These are phyloP conservation scores for Zaprionus inermis DNA, from an alignment of 1,140 invertebrate species.

Conservation along the genomic window DNA sequence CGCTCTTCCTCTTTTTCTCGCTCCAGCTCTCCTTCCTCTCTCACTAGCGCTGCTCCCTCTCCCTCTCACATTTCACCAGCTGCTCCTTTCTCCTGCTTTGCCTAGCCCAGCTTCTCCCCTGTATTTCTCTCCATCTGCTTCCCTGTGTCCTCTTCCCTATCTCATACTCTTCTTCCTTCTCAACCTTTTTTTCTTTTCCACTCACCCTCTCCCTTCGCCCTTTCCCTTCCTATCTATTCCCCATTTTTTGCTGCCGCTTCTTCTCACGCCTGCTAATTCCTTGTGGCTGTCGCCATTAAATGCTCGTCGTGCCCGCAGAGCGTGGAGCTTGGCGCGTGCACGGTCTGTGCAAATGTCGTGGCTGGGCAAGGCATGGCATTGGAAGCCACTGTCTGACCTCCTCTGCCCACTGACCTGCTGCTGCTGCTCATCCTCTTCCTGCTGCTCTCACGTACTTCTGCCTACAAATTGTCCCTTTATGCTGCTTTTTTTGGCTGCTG, in stretches of 20 bases:
- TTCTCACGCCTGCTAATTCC: constrained; percentile 39
- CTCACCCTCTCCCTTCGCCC: neutral
- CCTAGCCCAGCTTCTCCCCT: too few relatives aligned
- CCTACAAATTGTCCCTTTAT: constrained; percentile 67
- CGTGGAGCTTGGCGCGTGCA: constrained; percentile 6
- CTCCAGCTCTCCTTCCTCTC: too few relatives aligned
- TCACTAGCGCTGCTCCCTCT: too few relatives aligned
- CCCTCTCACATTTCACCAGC: too few relatives aligned
- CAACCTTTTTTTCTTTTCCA: neutral
- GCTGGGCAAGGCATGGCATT: constrained; percentile 59
- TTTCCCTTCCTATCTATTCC: neutral
- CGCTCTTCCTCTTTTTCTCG: too few relatives aligned
- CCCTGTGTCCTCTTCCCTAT: too few relatives aligned
- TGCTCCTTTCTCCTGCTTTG: too few relatives aligned
- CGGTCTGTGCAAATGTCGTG: constrained; percentile 26
- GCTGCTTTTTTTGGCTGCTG: constrained; percentile 29
- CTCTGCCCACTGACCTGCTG: neutral
- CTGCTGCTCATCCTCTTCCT: neutral
- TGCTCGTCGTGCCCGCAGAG: constrained; percentile 61
- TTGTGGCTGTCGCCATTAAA: constrained; percentile 65
- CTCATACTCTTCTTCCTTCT: neutral
- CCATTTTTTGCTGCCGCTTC: neutral
- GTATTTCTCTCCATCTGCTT: neutral
- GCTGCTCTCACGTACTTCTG: constrained; percentile 17
- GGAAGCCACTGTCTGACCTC: constrained; percentile 43